phyloP scores from a whole-genome alignment of 2,888 invertebrate species.

The Nemapogon koenigi region DNA sequence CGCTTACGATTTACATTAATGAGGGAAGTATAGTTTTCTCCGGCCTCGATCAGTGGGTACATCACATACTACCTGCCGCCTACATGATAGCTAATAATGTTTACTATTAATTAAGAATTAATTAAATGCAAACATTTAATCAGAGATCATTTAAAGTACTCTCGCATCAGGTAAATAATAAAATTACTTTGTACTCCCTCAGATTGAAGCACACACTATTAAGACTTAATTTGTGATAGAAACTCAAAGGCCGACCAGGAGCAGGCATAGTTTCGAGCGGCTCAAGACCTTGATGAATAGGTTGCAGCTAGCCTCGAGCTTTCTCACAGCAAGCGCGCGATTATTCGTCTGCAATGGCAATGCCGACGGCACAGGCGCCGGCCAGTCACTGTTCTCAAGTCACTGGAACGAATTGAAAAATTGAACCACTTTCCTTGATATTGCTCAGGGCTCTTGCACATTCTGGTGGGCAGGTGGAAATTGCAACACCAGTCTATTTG shows the following conservation, averaged over 20 bases:
- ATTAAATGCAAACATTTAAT: slow-evolving; percentile 7
- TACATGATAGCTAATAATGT: slow-evolving; percentile 29
- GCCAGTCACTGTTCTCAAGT: slow-evolving; percentile 12
- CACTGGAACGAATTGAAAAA: slow-evolving; percentile 32
- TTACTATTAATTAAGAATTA: slow-evolving; percentile 28
- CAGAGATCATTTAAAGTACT: neutral
- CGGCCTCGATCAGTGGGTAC: slow-evolving; percentile 34
- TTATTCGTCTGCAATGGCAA: slow-evolving; percentile 17
- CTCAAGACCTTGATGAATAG: slow-evolving; percentile 18
- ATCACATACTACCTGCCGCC: slow-evolving; percentile 29
- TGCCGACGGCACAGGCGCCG: slow-evolving; percentile 15
- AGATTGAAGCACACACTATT: neutral
- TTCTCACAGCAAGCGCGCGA: slow-evolving; percentile 14
- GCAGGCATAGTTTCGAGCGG: slow-evolving; percentile 11
- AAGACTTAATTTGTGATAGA: slow-evolving; percentile 2
- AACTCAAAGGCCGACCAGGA: slow-evolving; percentile 9
- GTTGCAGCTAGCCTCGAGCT: slow-evolving; percentile 16
- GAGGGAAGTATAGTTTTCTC: slow-evolving; percentile 49
- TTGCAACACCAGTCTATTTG: slow-evolving; percentile 32
- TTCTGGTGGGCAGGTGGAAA: slow-evolving; percentile 41
- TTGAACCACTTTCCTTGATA: slow-evolving; percentile 42
- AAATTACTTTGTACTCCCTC: neutral
- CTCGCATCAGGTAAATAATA: slow-evolving; percentile 1
- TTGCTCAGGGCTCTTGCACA: slow-evolving; percentile 30
- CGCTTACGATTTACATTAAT: slow-evolving; percentile 47